phyloP scores from a whole-genome alignment of 1,140 invertebrate genomes.

The Adelges cooleyi region DNA sequence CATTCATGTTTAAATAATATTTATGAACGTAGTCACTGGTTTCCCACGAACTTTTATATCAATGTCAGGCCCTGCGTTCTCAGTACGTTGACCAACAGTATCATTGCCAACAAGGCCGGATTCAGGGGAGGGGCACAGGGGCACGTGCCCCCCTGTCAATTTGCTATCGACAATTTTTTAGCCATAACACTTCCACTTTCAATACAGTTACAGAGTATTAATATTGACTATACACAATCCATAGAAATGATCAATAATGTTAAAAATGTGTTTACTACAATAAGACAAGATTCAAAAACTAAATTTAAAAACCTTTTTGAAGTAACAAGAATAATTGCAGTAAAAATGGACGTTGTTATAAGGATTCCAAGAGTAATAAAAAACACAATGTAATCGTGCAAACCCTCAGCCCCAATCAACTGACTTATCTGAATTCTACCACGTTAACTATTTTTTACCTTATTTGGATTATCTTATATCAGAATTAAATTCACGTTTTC shows the following conservation, averaged over 20 bases:
- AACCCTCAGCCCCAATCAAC: neutral
- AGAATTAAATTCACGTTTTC: neutral
- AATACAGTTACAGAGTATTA: slow-evolving; percentile 13
- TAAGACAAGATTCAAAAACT: slow-evolving; percentile 1
- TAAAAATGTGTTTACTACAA: slow-evolving; percentile 5
- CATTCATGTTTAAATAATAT: too few species aligned
- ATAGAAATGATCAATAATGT: slow-evolving; percentile 10
- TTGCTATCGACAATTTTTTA: slow-evolving; percentile 30
- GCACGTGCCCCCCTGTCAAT: too few species aligned
- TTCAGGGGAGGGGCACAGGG: too few species aligned
- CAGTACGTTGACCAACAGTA: too few species aligned
- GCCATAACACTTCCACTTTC: neutral
- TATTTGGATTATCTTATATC: slow-evolving; percentile 6
- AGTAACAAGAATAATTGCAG: neutral
- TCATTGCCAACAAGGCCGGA: too few species aligned
- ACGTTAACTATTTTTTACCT: slow-evolving; percentile 9
- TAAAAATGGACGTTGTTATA: slow-evolving; percentile 2
- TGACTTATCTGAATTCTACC: slow-evolving; percentile 5
- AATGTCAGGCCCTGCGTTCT: too few species aligned
- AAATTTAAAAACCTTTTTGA: slow-evolving; percentile 3
- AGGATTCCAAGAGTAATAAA: slow-evolving; percentile 8
- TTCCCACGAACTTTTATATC: too few species aligned
- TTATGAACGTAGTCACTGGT: too few species aligned
- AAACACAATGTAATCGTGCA: neutral
- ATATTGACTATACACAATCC: slow-evolving; percentile 6